Conservation (phyloP, 2,113 vertebrate genomes). For the Cheirogaleus medius region DNA sequence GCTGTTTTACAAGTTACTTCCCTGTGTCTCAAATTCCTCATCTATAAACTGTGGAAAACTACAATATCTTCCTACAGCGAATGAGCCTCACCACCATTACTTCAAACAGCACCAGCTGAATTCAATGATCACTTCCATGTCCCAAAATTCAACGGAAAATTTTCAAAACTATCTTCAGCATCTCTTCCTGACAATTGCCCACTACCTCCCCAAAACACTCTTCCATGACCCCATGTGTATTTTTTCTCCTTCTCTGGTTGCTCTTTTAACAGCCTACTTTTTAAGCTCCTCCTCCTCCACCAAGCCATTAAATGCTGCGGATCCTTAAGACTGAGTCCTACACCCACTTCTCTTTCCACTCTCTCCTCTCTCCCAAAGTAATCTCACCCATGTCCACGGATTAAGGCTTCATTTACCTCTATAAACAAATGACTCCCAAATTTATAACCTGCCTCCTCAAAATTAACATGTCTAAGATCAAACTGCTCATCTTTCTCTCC, state of each 20-base stretch:
- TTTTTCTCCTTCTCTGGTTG: not conserved
- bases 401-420: not conserved
- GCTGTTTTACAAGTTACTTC: conserved; percentile 11
- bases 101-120: not conserved
- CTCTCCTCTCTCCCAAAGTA: not conserved
- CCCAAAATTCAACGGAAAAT: not conserved
- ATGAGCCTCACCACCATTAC: not conserved
- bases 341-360: not conserved
- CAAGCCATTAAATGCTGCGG: not conserved
- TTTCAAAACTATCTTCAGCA: not conserved
- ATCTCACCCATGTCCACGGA: not conserved
- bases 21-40: not conserved
- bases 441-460: conserved; percentile 24
- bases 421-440: not conserved
- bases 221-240: not conserved
- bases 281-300: not conserved
- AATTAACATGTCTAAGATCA: not conserved
- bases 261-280: not conserved
- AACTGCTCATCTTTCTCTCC: not conserved
- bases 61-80: not conserved
- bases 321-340: not conserved
- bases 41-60: not conserved
- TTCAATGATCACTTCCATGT: not conserved
- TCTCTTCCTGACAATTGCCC: not conserved
- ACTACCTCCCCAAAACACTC: not conserved